A percentile compares a stretch with the other conserved stretches of the same genome.
Conservation (phyloP, 2,797 vertebrate species). For the Smutsia temminckii region DNA sequence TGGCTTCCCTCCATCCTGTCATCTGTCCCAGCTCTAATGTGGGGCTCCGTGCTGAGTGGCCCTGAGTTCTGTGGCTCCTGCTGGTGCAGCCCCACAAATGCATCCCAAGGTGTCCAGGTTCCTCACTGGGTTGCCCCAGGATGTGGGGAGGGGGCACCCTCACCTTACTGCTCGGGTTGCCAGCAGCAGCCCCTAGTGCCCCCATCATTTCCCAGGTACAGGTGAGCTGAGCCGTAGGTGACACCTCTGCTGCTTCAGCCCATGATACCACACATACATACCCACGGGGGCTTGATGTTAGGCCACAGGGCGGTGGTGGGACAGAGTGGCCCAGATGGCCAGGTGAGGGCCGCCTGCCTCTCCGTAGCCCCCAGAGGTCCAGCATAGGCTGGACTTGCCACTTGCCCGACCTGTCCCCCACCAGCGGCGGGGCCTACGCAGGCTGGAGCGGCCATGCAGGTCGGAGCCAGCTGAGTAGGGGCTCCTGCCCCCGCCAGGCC, state of each 20-base stretch:
- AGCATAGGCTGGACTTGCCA: neutral
- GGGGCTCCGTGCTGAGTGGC: neutral
- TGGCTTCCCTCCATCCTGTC: neutral
- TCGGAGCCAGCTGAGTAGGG: neutral
- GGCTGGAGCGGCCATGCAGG: neutral
- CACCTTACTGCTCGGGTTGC: too few species aligned
- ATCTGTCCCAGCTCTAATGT: neutral
- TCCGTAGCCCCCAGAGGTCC: too few species aligned
- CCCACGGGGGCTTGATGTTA: neutral
- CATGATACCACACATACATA: neutral
- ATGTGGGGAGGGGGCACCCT: neutral
- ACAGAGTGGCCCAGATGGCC: rapidly evolving
- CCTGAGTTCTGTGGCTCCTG: neutral
- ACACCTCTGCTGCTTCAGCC: too few species aligned
- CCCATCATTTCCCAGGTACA: neutral
- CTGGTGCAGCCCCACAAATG: neutral
- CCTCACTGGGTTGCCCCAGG: neutral
- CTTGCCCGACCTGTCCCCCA: neutral
- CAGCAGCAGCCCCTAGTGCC: rapidly evolving
- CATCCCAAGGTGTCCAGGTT: neutral
- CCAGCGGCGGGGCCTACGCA: too few species aligned
- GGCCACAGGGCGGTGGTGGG: neutral
- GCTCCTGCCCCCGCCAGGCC: neutral
- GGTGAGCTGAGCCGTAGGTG: neutral
- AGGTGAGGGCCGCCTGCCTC: neutral